Percentiles rank a stretch among this genome's conserved stretches.
Evolutionary conservation across 2,888 invertebrate genomes (phyloP).

Genomic region (Zaprionus lineosus): DNA sequence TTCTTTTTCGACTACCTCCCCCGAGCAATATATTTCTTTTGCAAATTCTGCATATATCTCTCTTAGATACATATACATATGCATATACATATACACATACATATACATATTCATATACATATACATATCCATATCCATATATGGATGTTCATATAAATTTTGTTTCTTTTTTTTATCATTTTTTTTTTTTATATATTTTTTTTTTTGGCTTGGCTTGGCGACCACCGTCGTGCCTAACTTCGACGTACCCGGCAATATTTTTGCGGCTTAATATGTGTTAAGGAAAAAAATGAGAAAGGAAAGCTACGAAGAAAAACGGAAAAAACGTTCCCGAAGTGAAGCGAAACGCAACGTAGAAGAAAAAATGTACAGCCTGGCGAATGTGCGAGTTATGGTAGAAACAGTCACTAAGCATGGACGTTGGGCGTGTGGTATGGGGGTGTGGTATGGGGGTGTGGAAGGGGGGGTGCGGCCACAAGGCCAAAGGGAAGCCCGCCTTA

Average conservation of each 20-base stretch:
- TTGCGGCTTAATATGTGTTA: slow-evolving; percentile 77
- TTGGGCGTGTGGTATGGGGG: not conserved
- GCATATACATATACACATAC: slow-evolving; percentile 7
- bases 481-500: too few relatives aligned
- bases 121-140: slow-evolving; percentile 2
- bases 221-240: slow-evolving; percentile 21
- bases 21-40: slow-evolving; percentile 22
- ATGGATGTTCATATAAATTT: slow-evolving; percentile 12
- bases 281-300: slow-evolving; percentile 23
- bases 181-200: slow-evolving; percentile 9
- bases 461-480: too few relatives aligned
- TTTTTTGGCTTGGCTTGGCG: slow-evolving; percentile 14
- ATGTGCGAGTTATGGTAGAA: slow-evolving; percentile 29
- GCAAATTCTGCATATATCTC: slow-evolving; percentile 21
- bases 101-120: slow-evolving; percentile 5
- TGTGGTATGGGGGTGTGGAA: not conserved
- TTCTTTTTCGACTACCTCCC: too few relatives aligned
- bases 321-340: slow-evolving; percentile 37
- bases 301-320: slow-evolving; percentile 3
- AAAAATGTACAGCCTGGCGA: slow-evolving; percentile 4
- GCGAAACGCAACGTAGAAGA: slow-evolving; percentile 43
- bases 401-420: slow-evolving; percentile 11
- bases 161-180: slow-evolving; percentile 4
- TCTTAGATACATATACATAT: slow-evolving; percentile 1
- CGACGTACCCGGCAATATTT: slow-evolving; percentile 62